Percentiles rank a stretch among this genome's conserved stretches.
phyloP scores from a whole-genome alignment of 1,140 invertebrate genomes.

The Microplitis mediator region DNA sequence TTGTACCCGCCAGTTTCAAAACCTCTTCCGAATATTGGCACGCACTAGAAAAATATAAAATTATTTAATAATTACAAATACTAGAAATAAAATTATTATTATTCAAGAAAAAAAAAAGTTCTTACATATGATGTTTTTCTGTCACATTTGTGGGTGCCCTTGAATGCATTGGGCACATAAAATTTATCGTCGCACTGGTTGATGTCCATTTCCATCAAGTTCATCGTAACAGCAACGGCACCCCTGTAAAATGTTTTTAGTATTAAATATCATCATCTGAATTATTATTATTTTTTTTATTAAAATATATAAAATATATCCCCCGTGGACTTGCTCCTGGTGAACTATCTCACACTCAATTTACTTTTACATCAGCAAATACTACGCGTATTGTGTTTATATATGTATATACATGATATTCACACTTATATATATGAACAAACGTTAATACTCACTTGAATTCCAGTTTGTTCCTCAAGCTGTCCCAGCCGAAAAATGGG shows the following conservation, averaged over 20 bases:
- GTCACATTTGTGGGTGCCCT: constrained; percentile 94
- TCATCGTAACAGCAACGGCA: constrained; percentile 91
- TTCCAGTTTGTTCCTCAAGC: constrained; percentile 86
- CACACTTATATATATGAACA: constrained; percentile 9
- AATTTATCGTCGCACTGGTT: constrained; percentile 93
- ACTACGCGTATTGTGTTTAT: neutral
- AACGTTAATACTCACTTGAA: constrained; percentile 81
- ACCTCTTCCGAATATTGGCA: constrained; percentile 88
- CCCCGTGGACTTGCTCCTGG: constrained; percentile 44
- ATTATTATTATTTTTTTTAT: constrained; percentile 38
- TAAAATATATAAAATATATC: constrained; percentile 13
- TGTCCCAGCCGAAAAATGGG: constrained; percentile 97
- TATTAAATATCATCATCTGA: constrained; percentile 57
- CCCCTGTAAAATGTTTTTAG: constrained; percentile 74
- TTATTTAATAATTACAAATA: constrained; percentile 9
- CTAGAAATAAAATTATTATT: constrained; percentile 28
- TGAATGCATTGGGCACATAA: constrained; percentile 91
- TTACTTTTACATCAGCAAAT: constrained; percentile 39
- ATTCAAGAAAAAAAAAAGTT: constrained; percentile 22
- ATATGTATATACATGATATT: neutral
- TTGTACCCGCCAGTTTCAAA: constrained; percentile 96
- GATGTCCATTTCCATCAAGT: constrained; percentile 87
- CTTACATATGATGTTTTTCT: constrained; percentile 90
- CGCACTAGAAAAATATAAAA: constrained; percentile 76
- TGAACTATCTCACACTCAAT: constrained; percentile 57